Conservation (phyloP, 2,113 vertebrate genomes). For the Brienomyrus longianalis region DNA sequence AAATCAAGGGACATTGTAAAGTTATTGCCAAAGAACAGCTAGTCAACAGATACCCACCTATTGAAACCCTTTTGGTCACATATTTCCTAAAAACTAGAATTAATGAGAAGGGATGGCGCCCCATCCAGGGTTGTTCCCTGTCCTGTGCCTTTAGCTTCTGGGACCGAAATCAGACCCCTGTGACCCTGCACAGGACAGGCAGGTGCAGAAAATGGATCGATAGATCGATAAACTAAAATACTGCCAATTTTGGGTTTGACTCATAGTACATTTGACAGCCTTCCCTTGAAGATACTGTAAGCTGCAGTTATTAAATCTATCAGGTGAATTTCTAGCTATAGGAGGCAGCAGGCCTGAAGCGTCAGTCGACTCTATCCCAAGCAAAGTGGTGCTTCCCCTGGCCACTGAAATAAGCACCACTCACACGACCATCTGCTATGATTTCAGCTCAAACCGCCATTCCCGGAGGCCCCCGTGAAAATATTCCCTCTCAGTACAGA, state of each 20-base stretch:
- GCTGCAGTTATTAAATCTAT: not conserved
- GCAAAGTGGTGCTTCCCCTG: conserved; percentile 13
- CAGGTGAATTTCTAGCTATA: not conserved
- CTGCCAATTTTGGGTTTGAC: not conserved
- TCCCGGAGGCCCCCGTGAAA: conserved; percentile 55
- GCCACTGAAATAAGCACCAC: conserved; percentile 39
- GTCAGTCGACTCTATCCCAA: not conserved
- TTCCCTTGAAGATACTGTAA: not conserved
- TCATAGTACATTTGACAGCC: not conserved
- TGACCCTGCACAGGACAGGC: not conserved
- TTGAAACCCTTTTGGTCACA: not conserved
- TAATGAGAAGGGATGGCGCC: not conserved
- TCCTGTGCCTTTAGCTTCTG: not conserved
- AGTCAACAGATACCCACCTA: not conserved
- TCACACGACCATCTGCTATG: conserved; percentile 37
- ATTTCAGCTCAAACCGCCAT: conserved; percentile 4
- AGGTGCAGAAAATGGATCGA: not conserved
- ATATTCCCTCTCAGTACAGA: conserved; percentile 47
- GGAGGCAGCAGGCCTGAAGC: not conserved
- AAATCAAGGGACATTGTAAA: not conserved
- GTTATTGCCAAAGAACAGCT: not conserved
- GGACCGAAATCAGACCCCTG: not conserved
- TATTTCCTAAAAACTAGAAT: not conserved
- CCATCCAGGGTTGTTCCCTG: not conserved
- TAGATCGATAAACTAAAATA: not conserved